Evolutionary conservation across 1,140 invertebrate genomes (phyloP), one percentile per base, ranked within the genome.

Genomic region (Saccostrea glomerata): DNA sequence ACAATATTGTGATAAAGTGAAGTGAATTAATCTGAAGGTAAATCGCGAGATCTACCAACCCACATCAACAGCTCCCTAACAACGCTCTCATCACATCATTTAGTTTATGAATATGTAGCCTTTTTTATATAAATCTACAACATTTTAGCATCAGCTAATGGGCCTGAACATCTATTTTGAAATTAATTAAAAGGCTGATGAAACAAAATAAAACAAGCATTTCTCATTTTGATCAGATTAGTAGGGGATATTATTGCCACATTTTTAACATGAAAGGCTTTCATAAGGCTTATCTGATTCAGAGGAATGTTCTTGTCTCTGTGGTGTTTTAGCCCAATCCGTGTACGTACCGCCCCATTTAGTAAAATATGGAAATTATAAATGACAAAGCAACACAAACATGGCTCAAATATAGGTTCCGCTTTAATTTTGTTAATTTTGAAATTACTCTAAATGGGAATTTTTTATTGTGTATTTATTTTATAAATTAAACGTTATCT

Each of bases 41-140:
- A 77, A 77, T 77, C 70, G 30, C 11, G 23, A 15, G 25, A 77
- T 77, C 70, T 77, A 30, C 70, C 70, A 30, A 30, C 70, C 70
- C 70, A 77, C 70, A 77, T 77, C 25, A 30, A 77, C 70, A 77
- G 70, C 30, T 36, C 25, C 23, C 1, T 77, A 30, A 12, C 70
- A 36, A 36, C 70, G 25, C 36, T 77, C 30, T 77, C 70, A 77
- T 77, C 70, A 77, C 70, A 77, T 77, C 70, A 77, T 77, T 77
- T 77, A 77, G 70, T 77, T 77, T 77, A 77, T 77, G 70, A 77
- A 77, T 77, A 77, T 77, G 70, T 77, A 77, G 70, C 30, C 70
- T 77, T 77, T 77, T 77, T 77, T 77, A 77, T 77, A 77, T 77
- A 77, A 77, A 77, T 77, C 70, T 77, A 77, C 70, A 77, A 77